Base-by-base conservation (phyloP, 2,113 vertebrate genomes). In the Pongo pygmaeus region DNA sequence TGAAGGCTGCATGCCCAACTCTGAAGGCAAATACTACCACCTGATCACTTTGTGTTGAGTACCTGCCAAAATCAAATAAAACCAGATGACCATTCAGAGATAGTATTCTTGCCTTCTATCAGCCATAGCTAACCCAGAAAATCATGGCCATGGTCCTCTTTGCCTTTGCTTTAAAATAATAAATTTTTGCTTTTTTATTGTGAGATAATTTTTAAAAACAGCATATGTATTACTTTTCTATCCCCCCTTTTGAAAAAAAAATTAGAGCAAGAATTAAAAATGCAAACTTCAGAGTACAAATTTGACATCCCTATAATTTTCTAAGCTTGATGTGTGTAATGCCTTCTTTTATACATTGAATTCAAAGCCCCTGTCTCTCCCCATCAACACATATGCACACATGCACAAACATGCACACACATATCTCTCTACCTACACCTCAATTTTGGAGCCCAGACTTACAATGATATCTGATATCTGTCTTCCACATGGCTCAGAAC, bases 31-130 rank as follows among this genome's bases (percentile, higher is more conserved):
- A 79, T 70, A 67, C 27, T 75, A n/a, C 93, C 78, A 52, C 40
- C 52, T 89, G 77, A 94, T 75, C 27, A 43, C 48, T 92, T 50
- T 72, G 50, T 93, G 14, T 57, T 81, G 92, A 10, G 43, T 80
- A n/a, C 9, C 78, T 96, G 81, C 77, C 92, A 59, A 64, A 84
- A 81, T 77, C 91, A 74, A 83, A 50, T 52, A 70, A 92, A 85
- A 83, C 18, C 67, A 57, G 25, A 32, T 96, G 50, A 84, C 72
- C 38, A 12, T 79, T 79, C 48, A 96, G 52, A 89, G 14, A 55
- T 12, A 83, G 8, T 85, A 18, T 25, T 86, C 52, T 64, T 93
- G 50, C 38, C 86, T 88, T 38, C 25, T 69, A 43, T 77, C 22
- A 40, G 50, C 57, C 48, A 70, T 17, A 70, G n/a, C 48, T 87